These are phyloP conservation scores for Pollachius pollachius DNA, from an alignment of 2,113 vertebrate genomes.

Conservation along the genomic window DNA sequence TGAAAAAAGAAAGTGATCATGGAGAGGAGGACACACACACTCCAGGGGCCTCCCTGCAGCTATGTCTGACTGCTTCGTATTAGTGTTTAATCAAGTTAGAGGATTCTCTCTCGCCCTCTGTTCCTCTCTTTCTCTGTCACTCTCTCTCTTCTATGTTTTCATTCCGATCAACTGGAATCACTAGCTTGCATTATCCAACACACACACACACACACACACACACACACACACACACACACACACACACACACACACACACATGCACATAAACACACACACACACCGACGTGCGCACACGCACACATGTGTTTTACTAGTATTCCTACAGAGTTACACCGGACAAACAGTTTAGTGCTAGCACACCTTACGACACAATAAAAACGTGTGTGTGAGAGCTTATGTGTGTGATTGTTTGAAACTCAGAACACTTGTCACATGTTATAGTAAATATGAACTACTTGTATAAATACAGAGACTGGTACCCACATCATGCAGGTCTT, in stretches of 20 bases:
- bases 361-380: too few relatives aligned
- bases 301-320: conserved; percentile 16
- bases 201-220: neutral
- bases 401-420: too few relatives aligned
- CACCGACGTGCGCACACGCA: conserved; percentile 10
- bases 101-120: too few relatives aligned
- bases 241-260: neutral
- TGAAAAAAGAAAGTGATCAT: conserved; percentile 4
- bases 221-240: neutral
- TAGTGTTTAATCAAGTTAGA: too few relatives aligned
- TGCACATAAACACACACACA: neutral
- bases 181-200: neutral
- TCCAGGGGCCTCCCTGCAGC: too few relatives aligned
- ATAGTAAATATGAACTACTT: neutral
- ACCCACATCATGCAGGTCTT: conserved; percentile 36
- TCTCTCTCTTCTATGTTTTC: too few relatives aligned
- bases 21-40: conserved; percentile 16
- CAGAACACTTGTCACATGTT: too few relatives aligned
- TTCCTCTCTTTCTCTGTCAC: too few relatives aligned
- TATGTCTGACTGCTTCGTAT: conserved; percentile 20
- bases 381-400: too few relatives aligned
- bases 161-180: too few relatives aligned
- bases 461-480: conserved; percentile 33
- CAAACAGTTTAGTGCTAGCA: too few relatives aligned
- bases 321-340: neutral